phyloP scores from a whole-genome alignment of 2,888 invertebrate species.

The Gisinianus flammeolus region DNA sequence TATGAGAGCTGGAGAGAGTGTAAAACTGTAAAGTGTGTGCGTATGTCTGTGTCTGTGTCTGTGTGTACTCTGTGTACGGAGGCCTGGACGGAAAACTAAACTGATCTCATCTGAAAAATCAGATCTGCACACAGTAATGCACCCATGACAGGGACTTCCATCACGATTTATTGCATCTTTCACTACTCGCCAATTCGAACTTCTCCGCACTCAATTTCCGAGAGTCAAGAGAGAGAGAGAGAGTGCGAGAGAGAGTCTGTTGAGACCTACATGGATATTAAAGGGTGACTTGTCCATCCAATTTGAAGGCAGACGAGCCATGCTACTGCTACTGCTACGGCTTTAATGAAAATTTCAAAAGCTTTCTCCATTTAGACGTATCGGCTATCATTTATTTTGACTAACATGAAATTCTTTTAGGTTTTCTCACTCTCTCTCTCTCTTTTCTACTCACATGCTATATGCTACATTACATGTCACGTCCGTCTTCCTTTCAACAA shows the following conservation, averaged over 20 bases:
- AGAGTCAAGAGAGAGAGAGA: neutral
- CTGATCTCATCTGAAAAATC: slow-evolving; percentile 16
- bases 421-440: neutral
- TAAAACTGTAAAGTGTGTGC: too few species aligned
- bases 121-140: slow-evolving; percentile 21
- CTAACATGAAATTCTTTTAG: slow-evolving; percentile 12
- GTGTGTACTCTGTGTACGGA: too few species aligned
- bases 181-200: slow-evolving; percentile 23
- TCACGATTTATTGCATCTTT: slow-evolving; percentile 29
- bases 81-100: slow-evolving; percentile 23
- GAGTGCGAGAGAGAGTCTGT: too few species aligned
- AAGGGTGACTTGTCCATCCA: slow-evolving; percentile 20
- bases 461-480: too few species aligned
- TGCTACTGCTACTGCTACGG: neutral
- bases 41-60: too few species aligned
- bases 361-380: slow-evolving; percentile 11
- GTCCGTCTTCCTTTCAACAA: too few species aligned
- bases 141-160: slow-evolving; percentile 30
- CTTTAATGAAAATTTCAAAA: slow-evolving; percentile 27
- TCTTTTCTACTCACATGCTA: neutral
- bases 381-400: slow-evolving; percentile 29
- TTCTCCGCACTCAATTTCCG: neutral
- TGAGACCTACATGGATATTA: too few species aligned
- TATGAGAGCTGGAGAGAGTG: too few species aligned
- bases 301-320: neutral